Evolutionary conservation across 2,888 invertebrate genomes (phyloP).

Genomic region (Tetramorium bicarinatum): DNA sequence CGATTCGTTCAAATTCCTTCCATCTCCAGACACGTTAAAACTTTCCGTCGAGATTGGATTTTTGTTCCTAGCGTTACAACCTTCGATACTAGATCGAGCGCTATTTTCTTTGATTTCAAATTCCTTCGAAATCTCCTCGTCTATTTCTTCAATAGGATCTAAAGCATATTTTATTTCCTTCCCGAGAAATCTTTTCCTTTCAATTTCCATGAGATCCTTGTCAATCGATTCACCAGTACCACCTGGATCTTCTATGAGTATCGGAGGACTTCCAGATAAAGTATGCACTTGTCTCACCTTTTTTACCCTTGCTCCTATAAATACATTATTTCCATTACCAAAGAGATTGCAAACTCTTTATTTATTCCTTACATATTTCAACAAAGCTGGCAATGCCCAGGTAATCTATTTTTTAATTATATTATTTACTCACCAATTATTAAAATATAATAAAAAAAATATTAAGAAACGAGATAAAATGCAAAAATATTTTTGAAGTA

Average conservation of each 20-base stretch:
- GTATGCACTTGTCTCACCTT: slow-evolving; percentile 74
- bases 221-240: slow-evolving; percentile 35
- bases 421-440: neutral
- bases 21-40: neutral
- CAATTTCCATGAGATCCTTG: slow-evolving; percentile 20
- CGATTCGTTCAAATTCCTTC: slow-evolving; percentile 12
- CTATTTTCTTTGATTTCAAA: neutral
- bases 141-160: slow-evolving; percentile 55
- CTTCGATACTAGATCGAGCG: neutral
- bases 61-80: neutral
- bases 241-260: slow-evolving; percentile 21
- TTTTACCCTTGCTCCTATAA: slow-evolving; percentile 59
- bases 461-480: neutral
- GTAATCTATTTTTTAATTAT: neutral
- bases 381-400: neutral
- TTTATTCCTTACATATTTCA: neutral
- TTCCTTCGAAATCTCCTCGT: slow-evolving; percentile 32
- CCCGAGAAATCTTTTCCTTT: slow-evolving; percentile 31
- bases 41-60: neutral
- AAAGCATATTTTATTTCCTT: slow-evolving; percentile 49
- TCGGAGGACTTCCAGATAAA: slow-evolving; percentile 46
- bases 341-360: neutral
- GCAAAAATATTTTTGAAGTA: neutral
- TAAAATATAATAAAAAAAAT: neutral
- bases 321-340: neutral